Percentiles rank a stretch among this genome's conserved stretches.
phyloP scores from a whole-genome alignment of 2,113 vertebrate species.

The Varanus komodoensis region DNA sequence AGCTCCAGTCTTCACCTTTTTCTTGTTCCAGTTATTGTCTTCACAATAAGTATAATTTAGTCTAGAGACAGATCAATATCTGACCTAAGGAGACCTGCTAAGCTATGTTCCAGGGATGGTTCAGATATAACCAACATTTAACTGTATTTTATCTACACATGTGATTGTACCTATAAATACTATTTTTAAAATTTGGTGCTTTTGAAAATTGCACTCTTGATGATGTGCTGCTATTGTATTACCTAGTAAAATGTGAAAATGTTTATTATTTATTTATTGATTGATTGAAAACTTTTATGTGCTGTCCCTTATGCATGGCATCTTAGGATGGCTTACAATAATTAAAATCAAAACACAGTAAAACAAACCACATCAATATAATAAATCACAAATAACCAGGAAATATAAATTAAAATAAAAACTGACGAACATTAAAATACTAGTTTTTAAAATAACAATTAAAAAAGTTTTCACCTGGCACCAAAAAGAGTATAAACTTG shows the following conservation, averaged over 20 bases:
- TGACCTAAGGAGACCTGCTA: conserved; percentile 13
- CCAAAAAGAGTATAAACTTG: too few relatives aligned
- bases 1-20: conserved; percentile 43
- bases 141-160: neutral
- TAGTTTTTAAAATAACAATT: too few relatives aligned
- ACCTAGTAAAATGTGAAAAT: neutral
- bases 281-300: too few relatives aligned
- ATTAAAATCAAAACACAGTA: too few relatives aligned
- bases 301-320: too few relatives aligned
- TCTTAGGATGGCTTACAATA: too few relatives aligned
- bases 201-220: neutral
- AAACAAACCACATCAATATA: too few relatives aligned
- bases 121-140: neutral
- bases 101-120: neutral
- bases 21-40: conserved; percentile 40
- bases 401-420: too few relatives aligned
- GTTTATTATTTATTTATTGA: too few relatives aligned
- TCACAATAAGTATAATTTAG: conserved; percentile 32
- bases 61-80: conserved; percentile 1
- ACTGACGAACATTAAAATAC: too few relatives aligned
- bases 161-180: neutral
- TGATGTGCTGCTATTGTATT: neutral
- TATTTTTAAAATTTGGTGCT: neutral
- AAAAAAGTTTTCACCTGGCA: too few relatives aligned
- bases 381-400: too few relatives aligned